These are phyloP conservation scores for Apaloderma vittatum DNA, from an alignment of 2,113 vertebrate genomes.

Conservation along the genomic window DNA sequence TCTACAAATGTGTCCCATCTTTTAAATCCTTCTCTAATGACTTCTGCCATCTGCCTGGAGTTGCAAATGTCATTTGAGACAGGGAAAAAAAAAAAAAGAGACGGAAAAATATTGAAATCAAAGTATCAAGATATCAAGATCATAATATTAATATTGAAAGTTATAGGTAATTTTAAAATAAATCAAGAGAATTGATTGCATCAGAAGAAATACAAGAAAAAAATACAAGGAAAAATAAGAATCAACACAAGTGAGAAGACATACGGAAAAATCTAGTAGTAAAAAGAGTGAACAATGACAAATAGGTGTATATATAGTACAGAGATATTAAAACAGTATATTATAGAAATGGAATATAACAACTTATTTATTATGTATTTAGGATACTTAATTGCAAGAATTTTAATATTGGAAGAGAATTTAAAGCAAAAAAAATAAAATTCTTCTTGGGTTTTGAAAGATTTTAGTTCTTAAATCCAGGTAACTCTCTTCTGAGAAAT, in stretches of 20 bases:
- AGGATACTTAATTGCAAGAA: background rate
- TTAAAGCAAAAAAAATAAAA: background rate
- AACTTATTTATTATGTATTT: background rate
- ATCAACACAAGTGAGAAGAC: background rate
- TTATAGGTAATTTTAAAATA: background rate
- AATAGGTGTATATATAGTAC: rapidly evolving
- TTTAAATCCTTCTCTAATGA: background rate
- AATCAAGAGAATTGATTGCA: background rate
- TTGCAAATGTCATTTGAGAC: background rate
- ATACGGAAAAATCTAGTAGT: background rate
- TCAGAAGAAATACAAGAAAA: background rate
- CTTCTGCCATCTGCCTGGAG: background rate
- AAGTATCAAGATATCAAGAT: background rate
- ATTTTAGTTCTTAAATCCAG: background rate
- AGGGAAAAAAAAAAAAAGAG: background rate
- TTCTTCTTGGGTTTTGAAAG: background rate
- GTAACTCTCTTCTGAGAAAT: background rate
- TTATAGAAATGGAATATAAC: background rate
- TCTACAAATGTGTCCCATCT: background rate
- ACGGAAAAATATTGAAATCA: background rate
- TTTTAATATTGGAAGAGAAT: background rate
- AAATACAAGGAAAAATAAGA: background rate
- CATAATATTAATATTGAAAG: background rate
- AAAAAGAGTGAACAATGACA: background rate
- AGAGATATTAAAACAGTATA: background rate